A percentile compares a stretch with the other conserved stretches of the same genome.
Evolutionary conservation across 1,140 invertebrate species (phyloP).

Genomic region (Drosophila equinoxialis): DNA sequence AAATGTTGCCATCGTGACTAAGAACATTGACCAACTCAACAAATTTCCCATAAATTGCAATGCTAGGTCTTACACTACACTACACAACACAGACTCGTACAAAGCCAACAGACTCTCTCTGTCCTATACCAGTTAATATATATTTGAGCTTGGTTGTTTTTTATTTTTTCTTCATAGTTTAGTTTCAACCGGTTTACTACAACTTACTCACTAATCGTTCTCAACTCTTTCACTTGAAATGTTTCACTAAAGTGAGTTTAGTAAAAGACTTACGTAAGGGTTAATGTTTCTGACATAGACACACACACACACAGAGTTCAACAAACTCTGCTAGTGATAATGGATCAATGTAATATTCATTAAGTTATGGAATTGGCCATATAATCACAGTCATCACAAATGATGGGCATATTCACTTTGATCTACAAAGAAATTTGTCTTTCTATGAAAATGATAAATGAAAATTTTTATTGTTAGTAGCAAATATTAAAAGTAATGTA

Average conservation of each 20-base stretch:
- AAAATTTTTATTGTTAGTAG: neutral
- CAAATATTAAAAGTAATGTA: neutral
- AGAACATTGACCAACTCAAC: constrained; percentile 33
- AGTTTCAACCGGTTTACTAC: constrained; percentile 22
- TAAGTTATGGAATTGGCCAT: neutral
- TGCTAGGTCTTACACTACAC: constrained; percentile 1
- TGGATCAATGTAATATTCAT: constrained; percentile 20
- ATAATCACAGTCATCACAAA: constrained; percentile 1
- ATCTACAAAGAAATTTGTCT: neutral
- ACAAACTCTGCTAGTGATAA: constrained; percentile 14
- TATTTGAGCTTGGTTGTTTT: neutral
- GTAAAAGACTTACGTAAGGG: constrained; percentile 13
- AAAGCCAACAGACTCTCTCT: neutral
- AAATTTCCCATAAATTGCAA: constrained; percentile 21
- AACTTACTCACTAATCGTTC: constrained; percentile 18
- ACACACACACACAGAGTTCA: neutral
- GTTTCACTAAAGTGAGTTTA: constrained; percentile 20
- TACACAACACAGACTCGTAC: neutral
- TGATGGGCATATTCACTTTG: neutral
- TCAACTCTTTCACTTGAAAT: constrained; percentile 19
- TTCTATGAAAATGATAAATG: neutral
- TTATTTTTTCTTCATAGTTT: neutral
- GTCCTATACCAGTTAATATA: constrained; percentile 1
- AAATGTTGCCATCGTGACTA: constrained; percentile 51
- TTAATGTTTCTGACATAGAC: neutral